These are phyloP conservation scores for Sphaerodactylus townsendi DNA, from an alignment of 2,113 vertebrate genomes.

Conservation along the genomic window DNA sequence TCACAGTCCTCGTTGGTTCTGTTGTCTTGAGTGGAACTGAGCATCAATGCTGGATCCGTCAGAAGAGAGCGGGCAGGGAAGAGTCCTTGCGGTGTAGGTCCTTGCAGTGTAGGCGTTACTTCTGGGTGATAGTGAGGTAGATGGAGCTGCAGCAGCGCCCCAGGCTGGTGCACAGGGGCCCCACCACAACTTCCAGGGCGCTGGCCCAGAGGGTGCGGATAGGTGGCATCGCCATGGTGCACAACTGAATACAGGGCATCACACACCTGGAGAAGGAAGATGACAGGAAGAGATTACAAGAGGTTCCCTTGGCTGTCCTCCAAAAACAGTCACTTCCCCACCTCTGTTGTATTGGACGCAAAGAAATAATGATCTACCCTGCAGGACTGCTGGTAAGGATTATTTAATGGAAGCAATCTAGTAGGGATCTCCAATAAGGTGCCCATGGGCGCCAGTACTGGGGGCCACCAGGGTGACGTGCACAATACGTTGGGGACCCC, in stretches of 20 bases:
- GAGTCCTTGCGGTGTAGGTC: too few species aligned
- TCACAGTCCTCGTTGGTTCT: neutral
- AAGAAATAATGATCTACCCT: too few species aligned
- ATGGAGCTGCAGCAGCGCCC: constrained; percentile 73
- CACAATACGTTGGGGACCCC: too few species aligned
- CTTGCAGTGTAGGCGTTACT: constrained; percentile 14
- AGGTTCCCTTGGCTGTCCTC: neutral
- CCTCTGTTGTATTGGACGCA: too few species aligned
- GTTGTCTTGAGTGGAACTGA: constrained; percentile 7
- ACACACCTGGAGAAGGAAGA: constrained; percentile 69
- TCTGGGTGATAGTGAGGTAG: constrained; percentile 47
- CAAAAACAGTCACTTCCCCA: too few species aligned
- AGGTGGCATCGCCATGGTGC: constrained; percentile 76
- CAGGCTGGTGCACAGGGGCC: constrained; percentile 74
- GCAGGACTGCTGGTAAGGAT: too few species aligned
- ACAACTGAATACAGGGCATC: constrained; percentile 78
- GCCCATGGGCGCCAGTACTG: too few species aligned
- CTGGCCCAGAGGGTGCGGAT: constrained; percentile 73
- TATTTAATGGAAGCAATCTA: too few species aligned
- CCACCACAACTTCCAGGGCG: constrained; percentile 69
- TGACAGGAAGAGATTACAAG: neutral
- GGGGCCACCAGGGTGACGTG: too few species aligned
- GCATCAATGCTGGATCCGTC: neutral
- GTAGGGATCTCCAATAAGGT: too few species aligned
- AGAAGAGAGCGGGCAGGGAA: neutral